These are phyloP conservation scores for Xiphophorus birchmanni DNA, from an alignment of 2,797 vertebrate species.

Conservation along the genomic window DNA sequence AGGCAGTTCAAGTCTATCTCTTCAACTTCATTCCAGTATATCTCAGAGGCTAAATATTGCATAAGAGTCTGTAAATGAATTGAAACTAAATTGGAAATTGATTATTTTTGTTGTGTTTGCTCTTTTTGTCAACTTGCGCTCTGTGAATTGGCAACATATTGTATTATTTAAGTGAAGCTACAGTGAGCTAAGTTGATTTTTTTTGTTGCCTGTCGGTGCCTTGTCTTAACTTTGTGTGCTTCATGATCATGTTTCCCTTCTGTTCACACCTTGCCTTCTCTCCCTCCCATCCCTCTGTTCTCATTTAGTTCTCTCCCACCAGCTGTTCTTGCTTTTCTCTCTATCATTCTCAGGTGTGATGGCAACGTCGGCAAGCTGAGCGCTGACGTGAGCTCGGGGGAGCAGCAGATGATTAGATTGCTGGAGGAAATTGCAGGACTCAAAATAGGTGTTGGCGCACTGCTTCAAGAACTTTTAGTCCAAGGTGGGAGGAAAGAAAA, in stretches of 20 bases:
- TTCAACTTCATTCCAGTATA: constrained; percentile 8
- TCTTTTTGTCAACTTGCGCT: neutral
- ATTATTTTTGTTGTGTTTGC: neutral
- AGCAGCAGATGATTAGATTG: constrained; percentile 65
- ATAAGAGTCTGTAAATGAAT: neutral
- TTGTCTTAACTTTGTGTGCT: neutral
- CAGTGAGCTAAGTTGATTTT: neutral
- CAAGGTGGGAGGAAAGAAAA: constrained; percentile 76
- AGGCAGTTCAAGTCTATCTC: neutral
- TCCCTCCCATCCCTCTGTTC: constrained; percentile 8
- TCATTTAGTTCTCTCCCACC: constrained; percentile 18
- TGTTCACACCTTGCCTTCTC: constrained; percentile 12
- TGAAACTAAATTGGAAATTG: neutral
- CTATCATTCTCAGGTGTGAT: constrained; percentile 80
- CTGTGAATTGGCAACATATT: neutral
- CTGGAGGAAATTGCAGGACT: constrained; percentile 79
- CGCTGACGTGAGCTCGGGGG: constrained; percentile 71
- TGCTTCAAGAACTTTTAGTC: constrained; percentile 77
- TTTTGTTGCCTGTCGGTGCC: neutral
- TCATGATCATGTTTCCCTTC: neutral
- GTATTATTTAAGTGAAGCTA: neutral
- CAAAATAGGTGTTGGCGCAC: constrained; percentile 54
- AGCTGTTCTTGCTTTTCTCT: constrained; percentile 23
- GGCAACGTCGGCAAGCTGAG: constrained; percentile 83
- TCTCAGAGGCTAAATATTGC: neutral